phyloP scores from a whole-genome alignment of 2,113 vertebrate species.

The Budorcas taxicolor region DNA sequence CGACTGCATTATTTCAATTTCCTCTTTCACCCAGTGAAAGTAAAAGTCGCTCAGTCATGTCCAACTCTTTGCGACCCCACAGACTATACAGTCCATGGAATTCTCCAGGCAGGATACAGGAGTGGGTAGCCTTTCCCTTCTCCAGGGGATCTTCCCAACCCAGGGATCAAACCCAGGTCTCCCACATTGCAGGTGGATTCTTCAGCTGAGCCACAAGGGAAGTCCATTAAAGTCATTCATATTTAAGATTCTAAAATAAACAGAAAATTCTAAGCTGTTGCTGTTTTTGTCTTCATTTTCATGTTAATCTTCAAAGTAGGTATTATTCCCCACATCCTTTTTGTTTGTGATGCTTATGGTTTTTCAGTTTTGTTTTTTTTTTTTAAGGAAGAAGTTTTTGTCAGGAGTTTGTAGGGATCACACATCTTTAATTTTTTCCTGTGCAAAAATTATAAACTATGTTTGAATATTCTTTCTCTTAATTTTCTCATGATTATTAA shows the following conservation, averaged over 20 bases:
- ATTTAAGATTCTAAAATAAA: background rate
- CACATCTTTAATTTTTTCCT: background rate
- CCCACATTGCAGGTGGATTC: background rate
- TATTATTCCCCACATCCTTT: background rate
- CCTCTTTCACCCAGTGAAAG: background rate
- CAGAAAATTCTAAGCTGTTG: background rate
- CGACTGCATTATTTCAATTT: background rate
- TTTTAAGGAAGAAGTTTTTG: background rate
- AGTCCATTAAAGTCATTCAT: background rate
- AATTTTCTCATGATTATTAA: background rate
- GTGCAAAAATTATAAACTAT: background rate
- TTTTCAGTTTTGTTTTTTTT: background rate
- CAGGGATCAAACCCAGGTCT: background rate
- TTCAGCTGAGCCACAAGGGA: background rate
- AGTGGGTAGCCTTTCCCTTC: background rate
- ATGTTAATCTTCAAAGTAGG: background rate
- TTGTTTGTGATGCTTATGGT: background rate
- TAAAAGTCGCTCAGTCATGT: background rate
- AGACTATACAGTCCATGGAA: background rate
- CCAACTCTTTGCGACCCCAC: background rate
- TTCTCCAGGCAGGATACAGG: background rate
- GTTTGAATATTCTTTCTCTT: slow-evolving; percentile 1
- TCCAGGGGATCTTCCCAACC: background rate
- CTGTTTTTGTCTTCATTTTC: background rate
- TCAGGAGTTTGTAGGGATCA: background rate